phyloP scores from a whole-genome alignment of 2,797 vertebrate species.

The Pristis pectinata region DNA sequence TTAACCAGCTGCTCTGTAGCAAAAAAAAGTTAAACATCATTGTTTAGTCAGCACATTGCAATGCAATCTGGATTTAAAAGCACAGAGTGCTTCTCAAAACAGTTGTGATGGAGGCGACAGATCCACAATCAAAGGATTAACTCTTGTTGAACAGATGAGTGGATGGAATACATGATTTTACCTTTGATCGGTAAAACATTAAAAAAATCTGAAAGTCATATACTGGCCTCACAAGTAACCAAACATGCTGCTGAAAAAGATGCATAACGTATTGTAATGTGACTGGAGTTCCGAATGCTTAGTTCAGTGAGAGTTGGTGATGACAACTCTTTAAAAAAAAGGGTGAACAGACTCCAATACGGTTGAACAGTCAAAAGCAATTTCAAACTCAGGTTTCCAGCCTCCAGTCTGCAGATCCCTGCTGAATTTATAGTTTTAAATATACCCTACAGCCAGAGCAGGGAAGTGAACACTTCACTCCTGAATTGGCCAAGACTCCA shows the following conservation, averaged over 20 bases:
- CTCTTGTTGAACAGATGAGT: not conserved
- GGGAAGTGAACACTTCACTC: not conserved
- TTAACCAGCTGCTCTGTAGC: constrained; percentile 15
- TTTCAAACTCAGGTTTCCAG: not conserved
- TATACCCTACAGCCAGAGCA: too few relatives aligned
- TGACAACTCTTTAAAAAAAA: not conserved
- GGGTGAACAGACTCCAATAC: not conserved
- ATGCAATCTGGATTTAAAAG: constrained; percentile 17
- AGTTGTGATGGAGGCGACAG: not conserved
- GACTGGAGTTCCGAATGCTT: not conserved
- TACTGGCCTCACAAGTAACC: not conserved
- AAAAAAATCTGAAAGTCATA: not conserved
- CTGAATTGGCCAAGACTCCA: not conserved
- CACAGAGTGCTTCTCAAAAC: not conserved
- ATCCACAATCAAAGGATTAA: constrained; percentile 23
- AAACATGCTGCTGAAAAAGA: not conserved
- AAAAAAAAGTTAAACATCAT: not conserved
- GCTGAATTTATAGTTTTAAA: not conserved
- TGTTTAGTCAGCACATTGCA: constrained; percentile 21
- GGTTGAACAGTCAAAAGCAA: not conserved
- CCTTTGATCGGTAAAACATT: not conserved
- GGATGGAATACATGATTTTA: not conserved
- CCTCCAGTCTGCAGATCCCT: not conserved
- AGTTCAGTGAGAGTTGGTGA: not conserved
- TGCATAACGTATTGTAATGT: not conserved